Percentiles rank a stretch among this genome's conserved stretches.
phyloP scores from a whole-genome alignment of 1,140 invertebrate species.

The Stegodyphus mimosarum region DNA sequence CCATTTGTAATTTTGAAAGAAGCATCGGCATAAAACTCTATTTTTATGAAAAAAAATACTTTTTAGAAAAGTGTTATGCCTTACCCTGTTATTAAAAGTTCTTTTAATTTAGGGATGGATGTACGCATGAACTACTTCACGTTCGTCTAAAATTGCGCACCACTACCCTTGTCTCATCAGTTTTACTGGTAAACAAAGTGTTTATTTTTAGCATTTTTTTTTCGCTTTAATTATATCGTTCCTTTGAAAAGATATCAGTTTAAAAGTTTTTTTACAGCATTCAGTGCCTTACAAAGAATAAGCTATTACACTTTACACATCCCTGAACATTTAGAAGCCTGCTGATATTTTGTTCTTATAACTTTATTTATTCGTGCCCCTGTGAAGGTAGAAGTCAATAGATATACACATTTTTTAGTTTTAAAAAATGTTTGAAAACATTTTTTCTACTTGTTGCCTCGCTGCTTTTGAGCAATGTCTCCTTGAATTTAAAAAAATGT shows the following conservation, averaged over 20 bases:
- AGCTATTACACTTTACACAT: too few relatives aligned
- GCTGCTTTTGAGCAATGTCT: too few relatives aligned
- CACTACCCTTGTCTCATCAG: conserved; percentile 11
- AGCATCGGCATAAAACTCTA: conserved; percentile 2
- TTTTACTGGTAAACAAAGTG: conserved; percentile 50
- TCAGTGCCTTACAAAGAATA: too few relatives aligned
- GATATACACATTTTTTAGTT: too few relatives aligned
- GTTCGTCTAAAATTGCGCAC: conserved; percentile 53
- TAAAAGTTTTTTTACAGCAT: too few relatives aligned
- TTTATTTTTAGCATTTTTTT: conserved; percentile 26
- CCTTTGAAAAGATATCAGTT: neutral
- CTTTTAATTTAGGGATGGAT: conserved; percentile 37
- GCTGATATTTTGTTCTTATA: too few relatives aligned
- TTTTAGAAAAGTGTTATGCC: conserved; percentile 16
- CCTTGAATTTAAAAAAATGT: too few relatives aligned
- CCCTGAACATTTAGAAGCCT: too few relatives aligned
- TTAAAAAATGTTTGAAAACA: too few relatives aligned
- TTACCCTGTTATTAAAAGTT: conserved; percentile 55
- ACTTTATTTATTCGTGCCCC: too few relatives aligned
- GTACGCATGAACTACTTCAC: conserved; percentile 37
- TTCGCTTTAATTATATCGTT: conserved; percentile 34
- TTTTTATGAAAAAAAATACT: conserved; percentile 11
- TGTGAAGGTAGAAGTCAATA: too few relatives aligned
- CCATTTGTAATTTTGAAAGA: conserved; percentile 45
- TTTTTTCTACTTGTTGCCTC: too few relatives aligned